Evolutionary conservation across 2,113 vertebrate species (phyloP).

Genomic region (Pedionomus torquatus): DNA sequence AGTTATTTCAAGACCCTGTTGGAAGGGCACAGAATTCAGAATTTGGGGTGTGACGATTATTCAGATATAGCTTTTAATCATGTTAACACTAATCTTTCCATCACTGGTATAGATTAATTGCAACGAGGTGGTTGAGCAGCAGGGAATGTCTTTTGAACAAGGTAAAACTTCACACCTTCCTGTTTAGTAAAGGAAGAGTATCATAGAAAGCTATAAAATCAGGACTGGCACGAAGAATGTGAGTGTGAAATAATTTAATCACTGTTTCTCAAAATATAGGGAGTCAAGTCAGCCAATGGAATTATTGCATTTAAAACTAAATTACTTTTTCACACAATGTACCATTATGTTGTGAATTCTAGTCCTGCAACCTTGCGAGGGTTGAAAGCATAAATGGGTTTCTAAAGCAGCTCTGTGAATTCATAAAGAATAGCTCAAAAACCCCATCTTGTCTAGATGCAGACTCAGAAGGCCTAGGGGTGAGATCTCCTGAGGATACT

Average conservation of each 20-base stretch:
- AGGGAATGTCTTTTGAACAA: neutral
- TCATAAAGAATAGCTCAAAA: neutral
- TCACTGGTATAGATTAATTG: neutral
- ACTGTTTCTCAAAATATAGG: conserved; percentile 6
- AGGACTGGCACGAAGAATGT: neutral
- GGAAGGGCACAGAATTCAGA: neutral
- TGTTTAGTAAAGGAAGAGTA: neutral
- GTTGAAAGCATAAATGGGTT: neutral
- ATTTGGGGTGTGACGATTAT: neutral
- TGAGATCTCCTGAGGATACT: too few species aligned
- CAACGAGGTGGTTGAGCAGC: neutral
- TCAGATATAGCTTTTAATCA: neutral
- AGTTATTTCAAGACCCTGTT: neutral
- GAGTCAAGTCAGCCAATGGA: neutral
- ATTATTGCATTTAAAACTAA: conserved; percentile 15
- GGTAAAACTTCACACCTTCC: neutral
- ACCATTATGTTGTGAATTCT: neutral
- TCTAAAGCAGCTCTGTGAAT: neutral
- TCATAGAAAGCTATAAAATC: neutral
- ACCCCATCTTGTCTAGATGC: neutral
- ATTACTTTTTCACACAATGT: neutral
- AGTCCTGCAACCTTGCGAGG: neutral
- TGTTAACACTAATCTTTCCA: neutral
- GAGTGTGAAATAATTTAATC: conserved; percentile 7
- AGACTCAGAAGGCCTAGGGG: neutral